Conservation (phyloP, 2,888 invertebrate genomes). For the Muscina levida region DNA sequence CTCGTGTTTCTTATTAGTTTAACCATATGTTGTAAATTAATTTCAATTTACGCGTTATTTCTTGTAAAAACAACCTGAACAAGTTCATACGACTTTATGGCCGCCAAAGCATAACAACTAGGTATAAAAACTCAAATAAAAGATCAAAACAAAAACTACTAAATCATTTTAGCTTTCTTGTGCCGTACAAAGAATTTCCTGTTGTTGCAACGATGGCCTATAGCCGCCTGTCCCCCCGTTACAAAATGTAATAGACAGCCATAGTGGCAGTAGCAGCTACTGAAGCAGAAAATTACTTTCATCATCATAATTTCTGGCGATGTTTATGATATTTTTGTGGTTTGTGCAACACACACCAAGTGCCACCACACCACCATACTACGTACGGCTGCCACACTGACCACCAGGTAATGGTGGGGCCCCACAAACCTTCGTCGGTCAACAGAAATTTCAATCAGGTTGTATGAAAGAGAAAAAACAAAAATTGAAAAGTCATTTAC, state of each 20-base stretch:
- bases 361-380: constrained; percentile 47
- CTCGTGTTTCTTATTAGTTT: background rate
- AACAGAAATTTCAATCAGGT: background rate
- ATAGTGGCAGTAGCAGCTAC: constrained; percentile 68
- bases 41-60: constrained; percentile 48
- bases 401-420: background rate
- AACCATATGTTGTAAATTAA: constrained; percentile 47
- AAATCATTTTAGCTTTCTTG: constrained; percentile 8
- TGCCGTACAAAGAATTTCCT: constrained; percentile 54
- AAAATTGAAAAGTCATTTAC: constrained; percentile 59
- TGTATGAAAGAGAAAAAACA: background rate
- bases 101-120: background rate
- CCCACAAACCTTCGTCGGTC: background rate
- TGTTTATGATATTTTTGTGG: constrained; percentile 50
- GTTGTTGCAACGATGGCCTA: constrained; percentile 32
- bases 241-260: constrained; percentile 32
- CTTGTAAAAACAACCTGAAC: constrained; percentile 11
- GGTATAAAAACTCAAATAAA: background rate
- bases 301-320: constrained; percentile 69
- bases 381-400: too few species aligned
- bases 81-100: constrained; percentile 26
- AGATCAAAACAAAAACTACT: constrained; percentile 36
- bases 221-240: background rate
- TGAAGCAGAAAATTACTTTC: constrained; percentile 78
- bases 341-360: constrained; percentile 63